phyloP scores from a whole-genome alignment of 2,888 invertebrate species.

The Eubasilissa splendida region DNA sequence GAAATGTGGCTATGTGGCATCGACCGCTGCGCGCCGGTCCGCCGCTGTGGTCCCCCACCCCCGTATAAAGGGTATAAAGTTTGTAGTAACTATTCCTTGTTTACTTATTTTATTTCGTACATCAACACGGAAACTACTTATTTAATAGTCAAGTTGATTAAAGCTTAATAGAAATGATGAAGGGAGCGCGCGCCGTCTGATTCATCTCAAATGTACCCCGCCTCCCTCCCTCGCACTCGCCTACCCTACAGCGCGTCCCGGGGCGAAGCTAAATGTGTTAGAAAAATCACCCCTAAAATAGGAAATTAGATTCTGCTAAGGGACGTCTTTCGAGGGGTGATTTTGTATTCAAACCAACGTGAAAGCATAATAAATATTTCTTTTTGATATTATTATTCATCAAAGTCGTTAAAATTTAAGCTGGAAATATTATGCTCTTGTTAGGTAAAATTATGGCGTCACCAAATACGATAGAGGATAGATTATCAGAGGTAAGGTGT shows the following conservation, averaged over 20 bases:
- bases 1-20: too few species aligned
- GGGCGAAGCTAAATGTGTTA: conserved; percentile 24
- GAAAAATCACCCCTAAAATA: conserved; percentile 24
- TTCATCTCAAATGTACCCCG: conserved; percentile 13
- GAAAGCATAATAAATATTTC: not conserved
- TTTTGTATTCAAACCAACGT: conserved; percentile 17
- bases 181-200: conserved; percentile 28
- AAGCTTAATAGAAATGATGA: conserved; percentile 22
- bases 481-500: too few species aligned
- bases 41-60: too few species aligned
- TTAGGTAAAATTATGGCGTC: not conserved
- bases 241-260: not conserved
- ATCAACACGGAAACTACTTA: not conserved
- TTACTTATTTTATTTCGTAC: too few species aligned
- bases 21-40: too few species aligned
- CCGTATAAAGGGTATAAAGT: too few species aligned
- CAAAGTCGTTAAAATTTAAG: too few species aligned
- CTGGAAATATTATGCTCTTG: too few species aligned
- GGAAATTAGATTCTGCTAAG: conserved; percentile 43
- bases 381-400: too few species aligned
- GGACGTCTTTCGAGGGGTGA: conserved; percentile 3
- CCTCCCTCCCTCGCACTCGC: conserved; percentile 3
- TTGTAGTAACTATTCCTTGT: too few species aligned
- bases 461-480: not conserved
- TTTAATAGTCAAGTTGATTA: conserved; percentile 10